Base-by-base conservation (phyloP, 1,140 invertebrate genomes). In the Brachionus angularis region DNA sequence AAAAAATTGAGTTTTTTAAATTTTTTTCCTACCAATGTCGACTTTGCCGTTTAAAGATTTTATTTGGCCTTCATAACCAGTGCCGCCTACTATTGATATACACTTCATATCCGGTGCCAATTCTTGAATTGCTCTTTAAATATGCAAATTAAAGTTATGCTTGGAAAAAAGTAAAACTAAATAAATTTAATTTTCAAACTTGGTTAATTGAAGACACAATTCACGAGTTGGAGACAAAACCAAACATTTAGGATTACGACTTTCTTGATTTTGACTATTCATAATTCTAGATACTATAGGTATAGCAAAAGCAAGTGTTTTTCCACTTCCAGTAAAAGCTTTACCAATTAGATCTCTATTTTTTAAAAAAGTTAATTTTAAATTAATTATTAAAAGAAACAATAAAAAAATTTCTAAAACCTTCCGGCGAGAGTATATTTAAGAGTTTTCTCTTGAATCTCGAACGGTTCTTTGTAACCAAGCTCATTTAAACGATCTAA, bases 281-380 rank as follows among this genome's bases (percentile, higher is more conserved):
- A 72, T 33, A 34, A 72, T 55, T 39, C 55, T 25, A 23, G 23
- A 18, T 12, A 72, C 25, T 25, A 62, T 72, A 7, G 71, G 71
- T 8, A 72, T 53, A 34, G 33, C 27, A 50, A 72, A 72, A 8
- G 71, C 71, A 5, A 62, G 21, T 7, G 71, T 72, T 36, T 72
- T 72, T 16, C 71, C 71, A 44, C 46, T 61, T 27, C 71, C 71
- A 25, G 71, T 72, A 47, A 52, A 53, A 23, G 67, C 67, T 33
- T 50, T 53, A 31, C 46, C 67, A 2, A 71, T 29, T 4, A 71
- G 27, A 55, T 71, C 67, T 44, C 49, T 71, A 10, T 49, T 44
- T 44, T 23, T n/a, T 47, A 10, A 46, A 67, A 34, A 46, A 50
- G 29, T 47, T 4, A 47, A 21, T 25, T 5, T 47, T 29, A 46